A percentile compares a stretch with the other conserved stretches of the same genome.
Evolutionary conservation across 1,140 invertebrate genomes (phyloP).

Genomic region (Antheraea pernyi): DNA sequence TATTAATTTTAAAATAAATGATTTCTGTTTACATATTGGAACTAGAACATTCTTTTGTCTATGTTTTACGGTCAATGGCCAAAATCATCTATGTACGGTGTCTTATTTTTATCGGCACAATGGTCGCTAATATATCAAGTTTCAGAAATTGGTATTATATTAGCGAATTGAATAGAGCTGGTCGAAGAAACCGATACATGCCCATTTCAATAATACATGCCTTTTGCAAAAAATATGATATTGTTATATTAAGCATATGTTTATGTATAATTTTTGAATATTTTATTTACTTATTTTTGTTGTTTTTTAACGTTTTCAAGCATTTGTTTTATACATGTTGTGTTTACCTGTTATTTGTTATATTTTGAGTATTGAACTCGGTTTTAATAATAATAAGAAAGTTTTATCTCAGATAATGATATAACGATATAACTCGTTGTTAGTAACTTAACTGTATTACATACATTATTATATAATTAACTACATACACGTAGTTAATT

Average conservation of each 20-base stretch:
- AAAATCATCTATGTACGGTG: conserved; percentile 43
- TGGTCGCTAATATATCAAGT: conserved; percentile 42
- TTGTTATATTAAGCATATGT: no score
- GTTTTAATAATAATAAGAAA: no score
- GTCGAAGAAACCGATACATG: conserved; percentile 24
- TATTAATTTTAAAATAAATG: background rate
- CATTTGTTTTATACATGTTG: no score
- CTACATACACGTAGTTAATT: no score
- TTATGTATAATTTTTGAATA: no score
- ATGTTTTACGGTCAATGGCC: conserved; percentile 49
- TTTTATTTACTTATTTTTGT: no score
- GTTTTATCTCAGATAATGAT: no score
- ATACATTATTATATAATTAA: no score
- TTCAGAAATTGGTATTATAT: conserved; percentile 44
- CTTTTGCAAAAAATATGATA: no score
- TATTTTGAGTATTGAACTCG: background rate
- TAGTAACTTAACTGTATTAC: no score
- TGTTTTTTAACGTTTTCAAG: no score
- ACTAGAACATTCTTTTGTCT: conserved; percentile 34
- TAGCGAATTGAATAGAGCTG: conserved; percentile 54
- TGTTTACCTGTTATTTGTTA: background rate
- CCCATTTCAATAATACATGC: conserved; percentile 26
- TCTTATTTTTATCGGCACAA: conserved; percentile 33
- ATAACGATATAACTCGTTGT: no score
- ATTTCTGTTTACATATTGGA: background rate